Base-by-base conservation (phyloP, 2,113 vertebrate genomes). In the Poecilia latipinna region DNA sequence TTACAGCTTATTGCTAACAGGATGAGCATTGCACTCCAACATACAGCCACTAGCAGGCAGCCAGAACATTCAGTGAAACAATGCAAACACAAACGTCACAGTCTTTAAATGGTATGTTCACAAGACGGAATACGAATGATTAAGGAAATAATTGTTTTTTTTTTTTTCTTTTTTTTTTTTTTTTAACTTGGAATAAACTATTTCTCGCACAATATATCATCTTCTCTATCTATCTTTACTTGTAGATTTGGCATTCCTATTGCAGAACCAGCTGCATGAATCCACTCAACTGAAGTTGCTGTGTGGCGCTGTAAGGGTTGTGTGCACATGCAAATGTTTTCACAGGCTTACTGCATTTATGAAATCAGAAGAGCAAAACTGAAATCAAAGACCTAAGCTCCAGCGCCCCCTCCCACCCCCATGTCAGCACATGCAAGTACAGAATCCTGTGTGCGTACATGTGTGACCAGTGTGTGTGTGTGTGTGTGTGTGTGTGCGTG, bases 241-340 rank as follows among this genome's bases (percentile, higher is more conserved):
- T 80, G 35, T 73, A 83, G 74, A 84, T 93, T 93, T 92, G 92
- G 90, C 90, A 91, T 91, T 86, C 82, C 75, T 77, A 82, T 65
- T 85, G 91, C 92, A 93, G 92, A 88, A 82, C 92, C 91, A 87
- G 91, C 92, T 93, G 92, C 91, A 90, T 67, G 73, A 88, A 66
- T 80, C 77, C 74, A 86, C 73, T 67, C 22, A 15, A 37, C 70
- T 73, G 35, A 81, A 74, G 73, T 72, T 77, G 67, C 66, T 75
- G 68, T 84, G 74, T 86, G 31, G 29, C 61, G 60, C 37, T 72
- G 60, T 78, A 68, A 60, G n/a, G 44, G 44, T 72, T 57, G 32
- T 85, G 70, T 77, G 80, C 67, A 77, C 87, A 86, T 89, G 89
- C 88, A 88, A 77, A 78, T 81, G 65, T 85, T 86, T 89, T 86